Evolutionary conservation across 2,888 invertebrate genomes (phyloP), one percentile per base, ranked within the genome.

Genomic region (Oeneis ivallda): DNA sequence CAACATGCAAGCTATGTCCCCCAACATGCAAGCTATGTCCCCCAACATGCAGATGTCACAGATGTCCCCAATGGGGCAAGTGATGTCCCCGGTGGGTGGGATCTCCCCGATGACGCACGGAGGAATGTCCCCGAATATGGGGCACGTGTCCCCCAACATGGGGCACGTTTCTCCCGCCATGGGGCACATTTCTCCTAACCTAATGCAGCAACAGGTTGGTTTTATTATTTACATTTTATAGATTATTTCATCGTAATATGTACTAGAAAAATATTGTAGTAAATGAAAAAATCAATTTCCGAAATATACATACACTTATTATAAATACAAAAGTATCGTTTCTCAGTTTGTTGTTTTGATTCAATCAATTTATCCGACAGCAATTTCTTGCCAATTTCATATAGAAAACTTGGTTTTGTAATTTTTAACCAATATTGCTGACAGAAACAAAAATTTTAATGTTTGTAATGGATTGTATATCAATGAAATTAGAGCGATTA

Each of bases 31-130:
- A 17, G 50, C 66, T 11, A 53, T 71, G 56, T 65, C 69, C 17
- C 62, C 72, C 8, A 72, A 69, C 68, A 71, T 72, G 65, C 73
- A 74, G 8, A 67, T 75, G 70, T 73, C 76, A 0, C 75, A 75
- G 0, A 59, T 68, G 54, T 71, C 74, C 11, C 73, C 74, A 4
- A 65, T 69, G 67, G 71, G 72, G 64, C 73, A 74, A 10, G 66
- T 68, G 1, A 67, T 75, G 70, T 73, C 77, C 0, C 75, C 75
- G 0, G 59, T 68, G 53, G 71, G 70, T 39, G 59, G 60, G 17
- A 61, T 71, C 53, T 71, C 74, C 9, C 73, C 74, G 5, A 65
- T 69, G 67, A 71, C 72, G 65, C 72, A 74, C 9, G 65, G 67
- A 1, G 64, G 54, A 43, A 45, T 62, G 64, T 61, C 57, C 47